Base-by-base conservation (phyloP, 2,113 vertebrate species). In the Cephalopterus ornatus region DNA sequence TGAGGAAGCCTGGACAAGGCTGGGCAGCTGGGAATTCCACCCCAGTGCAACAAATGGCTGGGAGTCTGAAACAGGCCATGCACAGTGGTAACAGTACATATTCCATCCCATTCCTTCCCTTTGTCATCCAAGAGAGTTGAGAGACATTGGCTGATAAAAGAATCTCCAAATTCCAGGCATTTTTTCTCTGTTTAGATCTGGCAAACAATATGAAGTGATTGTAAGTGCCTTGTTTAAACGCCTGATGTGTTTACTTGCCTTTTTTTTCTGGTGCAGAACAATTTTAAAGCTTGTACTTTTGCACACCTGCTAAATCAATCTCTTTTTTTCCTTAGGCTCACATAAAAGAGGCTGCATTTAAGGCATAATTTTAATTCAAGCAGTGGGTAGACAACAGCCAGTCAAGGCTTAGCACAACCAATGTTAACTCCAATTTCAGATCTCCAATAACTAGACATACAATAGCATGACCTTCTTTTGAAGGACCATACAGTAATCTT, bases 1-100 rank as follows among this genome's bases (percentile, higher is more conserved):
- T 70, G 67, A 96, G 62, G 33, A 89, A 94, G 95, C 72, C 81
- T 74, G 94, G 87, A 96, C 72, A 50, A 84, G 93, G 79, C 88
- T 93, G 95, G 98, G 97, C 97, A 98, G 97, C 87, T 88, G 73
- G 77, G 95, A 95, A 91, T 89, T 84, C 53, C 72, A 92, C 77
- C 63, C 79, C 89, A 70, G 89, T 85, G 68, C 61, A 95, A 76
- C 92, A 88, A 65, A 86, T 78, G 77, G 61, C 83, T 52, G 44
- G 32, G 65, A 77, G 74, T 52, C 39, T 61, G 27, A 89, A 77
- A 92, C 61, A 78, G 49, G 37, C 73, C 37, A 61, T 3, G 44
- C n/a, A 56, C 52, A 62, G 41, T 65, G 52, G 44, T 88, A 88
- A 65, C 47, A 83, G 63, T 32, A 47, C 46, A 35, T 42, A 83